phyloP scores from a whole-genome alignment of 2,797 vertebrate genomes.

The Hydrocynus forskahlii region DNA sequence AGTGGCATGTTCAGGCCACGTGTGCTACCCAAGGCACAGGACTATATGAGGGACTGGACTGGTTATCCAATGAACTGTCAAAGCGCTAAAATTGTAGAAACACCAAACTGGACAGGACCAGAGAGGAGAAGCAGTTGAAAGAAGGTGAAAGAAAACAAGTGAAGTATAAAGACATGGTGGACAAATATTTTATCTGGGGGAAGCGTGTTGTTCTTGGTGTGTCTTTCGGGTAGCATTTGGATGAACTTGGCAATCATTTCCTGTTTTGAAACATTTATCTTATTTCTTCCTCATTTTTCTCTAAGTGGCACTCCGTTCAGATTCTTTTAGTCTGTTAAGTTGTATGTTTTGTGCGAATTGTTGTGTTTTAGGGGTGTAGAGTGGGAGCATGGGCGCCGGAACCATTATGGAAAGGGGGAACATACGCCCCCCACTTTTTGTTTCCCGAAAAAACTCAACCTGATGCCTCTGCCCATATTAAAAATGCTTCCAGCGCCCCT shows the following conservation, averaged over 20 bases:
- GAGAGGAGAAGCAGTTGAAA: constrained; percentile 22
- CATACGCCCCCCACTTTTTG: no score
- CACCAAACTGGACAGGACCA: constrained; percentile 26
- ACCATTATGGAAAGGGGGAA: no score
- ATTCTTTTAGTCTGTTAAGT: constrained; percentile 59
- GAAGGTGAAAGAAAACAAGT: neutral
- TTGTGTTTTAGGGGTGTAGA: constrained; percentile 31
- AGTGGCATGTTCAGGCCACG: constrained; percentile 87
- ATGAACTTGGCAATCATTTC: constrained; percentile 72
- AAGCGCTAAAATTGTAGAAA: constrained; percentile 69
- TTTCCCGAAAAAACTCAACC: no score
- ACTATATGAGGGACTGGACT: constrained; percentile 86
- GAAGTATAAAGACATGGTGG: constrained; percentile 37
- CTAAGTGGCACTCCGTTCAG: constrained; percentile 31
- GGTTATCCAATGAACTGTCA: constrained; percentile 82
- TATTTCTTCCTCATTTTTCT: constrained; percentile 41
- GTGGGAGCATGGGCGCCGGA: no score
- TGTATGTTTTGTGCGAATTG: constrained; percentile 70
- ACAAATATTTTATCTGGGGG: constrained; percentile 54
- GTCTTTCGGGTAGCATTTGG: constrained; percentile 72
- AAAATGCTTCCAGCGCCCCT: neutral
- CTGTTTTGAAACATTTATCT: constrained; percentile 58
- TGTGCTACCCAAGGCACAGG: constrained; percentile 87
- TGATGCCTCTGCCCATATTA: no score
- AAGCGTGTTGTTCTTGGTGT: constrained; percentile 72